Evolutionary conservation across 2,113 vertebrate species (phyloP).

Genomic region (Anolis sagrei): DNA sequence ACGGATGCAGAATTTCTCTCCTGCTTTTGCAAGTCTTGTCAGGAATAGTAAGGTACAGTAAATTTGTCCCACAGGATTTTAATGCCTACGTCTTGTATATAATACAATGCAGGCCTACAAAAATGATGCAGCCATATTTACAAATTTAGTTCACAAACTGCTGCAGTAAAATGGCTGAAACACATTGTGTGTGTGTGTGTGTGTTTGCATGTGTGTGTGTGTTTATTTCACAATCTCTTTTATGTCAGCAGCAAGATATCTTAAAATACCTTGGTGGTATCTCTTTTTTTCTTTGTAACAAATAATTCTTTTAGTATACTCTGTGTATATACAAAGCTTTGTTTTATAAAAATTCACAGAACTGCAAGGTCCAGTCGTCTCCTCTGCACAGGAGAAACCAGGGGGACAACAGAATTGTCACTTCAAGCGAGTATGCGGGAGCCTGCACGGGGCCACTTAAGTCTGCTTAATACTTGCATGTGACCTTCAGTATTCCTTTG

Average conservation of each 20-base stretch:
- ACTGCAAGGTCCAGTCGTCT: conserved; percentile 81
- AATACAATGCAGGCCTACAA: conserved; percentile 92
- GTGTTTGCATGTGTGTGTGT: conserved; percentile 36
- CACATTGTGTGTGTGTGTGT: conserved; percentile 58
- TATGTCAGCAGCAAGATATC: conserved; percentile 89
- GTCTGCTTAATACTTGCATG: conserved; percentile 74
- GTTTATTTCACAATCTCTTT: conserved; percentile 81
- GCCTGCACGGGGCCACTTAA: conserved; percentile 65
- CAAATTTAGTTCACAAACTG: conserved; percentile 89
- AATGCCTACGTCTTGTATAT: conserved; percentile 90
- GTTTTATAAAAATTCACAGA: conserved; percentile 87
- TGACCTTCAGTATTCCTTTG: conserved; percentile 78
- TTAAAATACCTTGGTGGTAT: conserved; percentile 95
- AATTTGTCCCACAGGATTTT: conserved; percentile 89
- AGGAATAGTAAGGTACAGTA: conserved; percentile 90
- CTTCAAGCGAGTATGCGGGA: conserved; percentile 69
- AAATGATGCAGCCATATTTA: conserved; percentile 94
- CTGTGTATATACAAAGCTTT: conserved; percentile 95
- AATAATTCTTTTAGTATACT: conserved; percentile 92
- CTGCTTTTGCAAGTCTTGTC: conserved; percentile 89
- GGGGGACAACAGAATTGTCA: conserved; percentile 74
- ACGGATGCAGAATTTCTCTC: conserved; percentile 87
- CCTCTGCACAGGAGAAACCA: conserved; percentile 77
- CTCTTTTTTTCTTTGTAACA: conserved; percentile 89
- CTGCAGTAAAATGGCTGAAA: conserved; percentile 89